Conservation (phyloP, 64 coral and sea anemone genomes). For the Porites lutea region DNA sequence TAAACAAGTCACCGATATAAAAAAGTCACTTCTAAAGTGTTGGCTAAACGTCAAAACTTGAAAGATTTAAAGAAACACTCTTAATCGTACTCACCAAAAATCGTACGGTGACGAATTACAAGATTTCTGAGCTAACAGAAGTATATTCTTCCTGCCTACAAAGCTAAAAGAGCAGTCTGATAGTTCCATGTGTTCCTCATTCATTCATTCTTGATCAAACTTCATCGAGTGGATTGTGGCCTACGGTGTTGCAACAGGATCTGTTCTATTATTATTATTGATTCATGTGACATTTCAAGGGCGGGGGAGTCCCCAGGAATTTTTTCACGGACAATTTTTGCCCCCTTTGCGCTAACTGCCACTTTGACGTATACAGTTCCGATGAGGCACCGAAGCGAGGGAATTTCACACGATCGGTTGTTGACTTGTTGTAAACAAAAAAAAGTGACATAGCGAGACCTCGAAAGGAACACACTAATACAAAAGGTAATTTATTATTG, state of each 20-base stretch:
- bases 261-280: not conserved
- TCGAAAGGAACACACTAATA: not conserved
- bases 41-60: not conserved
- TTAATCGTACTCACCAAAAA: slow-evolving; percentile 2
- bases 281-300: not conserved
- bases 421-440: not conserved
- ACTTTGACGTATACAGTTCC: not conserved
- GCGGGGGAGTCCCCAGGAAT: slow-evolving; percentile 39
- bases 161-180: not conserved
- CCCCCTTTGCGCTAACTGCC: not conserved
- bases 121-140: not conserved
- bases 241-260: not conserved
- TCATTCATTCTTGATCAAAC: not conserved
- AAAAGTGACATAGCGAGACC: not conserved
- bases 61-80: not conserved
- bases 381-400: slow-evolving; percentile 20
- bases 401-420: not conserved
- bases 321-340: not conserved
- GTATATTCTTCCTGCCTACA: not conserved
- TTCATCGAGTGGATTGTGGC: too few species aligned
- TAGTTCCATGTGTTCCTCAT: slow-evolving; percentile 21
- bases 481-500: not conserved
- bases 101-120: not conserved
- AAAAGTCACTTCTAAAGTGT: not conserved
- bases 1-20: not conserved